phyloP scores from a whole-genome alignment of 2,797 vertebrate species.

The Hozukius guyotensis region DNA sequence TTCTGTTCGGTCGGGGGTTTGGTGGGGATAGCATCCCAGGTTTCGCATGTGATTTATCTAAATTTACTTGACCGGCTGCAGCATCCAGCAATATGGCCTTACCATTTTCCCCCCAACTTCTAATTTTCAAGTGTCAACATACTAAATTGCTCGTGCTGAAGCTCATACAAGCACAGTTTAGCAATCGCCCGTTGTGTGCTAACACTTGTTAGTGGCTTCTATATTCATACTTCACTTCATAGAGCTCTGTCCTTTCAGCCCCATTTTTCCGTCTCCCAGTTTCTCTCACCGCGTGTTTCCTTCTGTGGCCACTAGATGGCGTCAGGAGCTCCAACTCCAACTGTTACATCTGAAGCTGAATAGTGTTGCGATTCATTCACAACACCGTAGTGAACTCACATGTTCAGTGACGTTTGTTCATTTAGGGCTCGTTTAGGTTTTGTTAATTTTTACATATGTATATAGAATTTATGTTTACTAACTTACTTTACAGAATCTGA shows the following conservation, averaged over 20 bases:
- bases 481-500: constrained; percentile 19
- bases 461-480: constrained; percentile 68
- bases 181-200: not conserved
- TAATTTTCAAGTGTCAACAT: constrained; percentile 36
- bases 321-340: constrained; percentile 22
- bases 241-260: not conserved
- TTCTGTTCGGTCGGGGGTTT: constrained; percentile 29
- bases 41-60: constrained; percentile 47
- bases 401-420: constrained; percentile 42
- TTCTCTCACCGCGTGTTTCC: constrained; percentile 1
- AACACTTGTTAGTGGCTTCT: not conserved
- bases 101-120: constrained; percentile 24
- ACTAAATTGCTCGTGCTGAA: constrained; percentile 28
- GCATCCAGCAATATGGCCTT: constrained; percentile 73
- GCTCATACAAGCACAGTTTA: constrained; percentile 20
- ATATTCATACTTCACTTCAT: constrained; percentile 2
- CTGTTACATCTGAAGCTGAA: constrained; percentile 41
- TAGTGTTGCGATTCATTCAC: constrained; percentile 22
- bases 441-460: constrained; percentile 57
- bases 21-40: constrained; percentile 4
- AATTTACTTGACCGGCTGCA: constrained; percentile 72
- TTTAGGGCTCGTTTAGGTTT: constrained; percentile 39
- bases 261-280: not conserved
- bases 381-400: constrained; percentile 26
- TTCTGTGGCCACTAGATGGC: constrained; percentile 54